A percentile compares a stretch with the other conserved stretches of the same genome.
Evolutionary conservation across 1,140 invertebrate genomes (phyloP).

Genomic region (Eubasilissa regina): DNA sequence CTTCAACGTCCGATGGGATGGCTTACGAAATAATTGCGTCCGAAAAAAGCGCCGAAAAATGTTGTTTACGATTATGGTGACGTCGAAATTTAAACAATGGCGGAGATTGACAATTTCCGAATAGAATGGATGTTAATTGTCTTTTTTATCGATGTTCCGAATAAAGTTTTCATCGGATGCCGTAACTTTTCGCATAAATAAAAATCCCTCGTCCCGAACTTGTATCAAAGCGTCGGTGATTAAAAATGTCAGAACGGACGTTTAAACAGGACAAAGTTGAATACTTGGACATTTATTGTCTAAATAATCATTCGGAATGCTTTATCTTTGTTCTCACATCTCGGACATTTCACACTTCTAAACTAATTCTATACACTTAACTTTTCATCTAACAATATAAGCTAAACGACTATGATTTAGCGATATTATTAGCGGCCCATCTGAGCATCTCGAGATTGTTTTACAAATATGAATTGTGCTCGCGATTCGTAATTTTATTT

Average conservation of each 20-base stretch:
- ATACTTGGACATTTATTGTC: background rate
- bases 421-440: too few species aligned
- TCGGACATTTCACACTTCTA: too few species aligned
- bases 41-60: background rate
- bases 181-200: constrained; percentile 38
- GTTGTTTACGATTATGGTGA: constrained; percentile 11
- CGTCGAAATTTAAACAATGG: constrained; percentile 26
- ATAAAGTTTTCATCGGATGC: constrained; percentile 22
- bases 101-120: constrained; percentile 15
- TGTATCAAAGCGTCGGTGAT: constrained; percentile 27
- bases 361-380: too few species aligned
- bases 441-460: too few species aligned
- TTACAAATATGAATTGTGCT: too few species aligned
- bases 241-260: constrained; percentile 16
- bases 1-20: background rate
- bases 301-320: background rate
- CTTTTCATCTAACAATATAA: too few species aligned
- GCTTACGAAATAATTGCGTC: background rate
- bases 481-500: too few species aligned
- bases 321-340: background rate
- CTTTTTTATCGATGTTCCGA: constrained; percentile 31
- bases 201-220: constrained; percentile 23
- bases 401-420: too few species aligned
- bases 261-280: constrained; percentile 14
- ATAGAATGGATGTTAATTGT: constrained; percentile 6